A percentile compares a stretch with the other conserved stretches of the same genome.
phyloP scores from a whole-genome alignment of 1,140 invertebrate species.

The Paraescarpia echinospica region DNA sequence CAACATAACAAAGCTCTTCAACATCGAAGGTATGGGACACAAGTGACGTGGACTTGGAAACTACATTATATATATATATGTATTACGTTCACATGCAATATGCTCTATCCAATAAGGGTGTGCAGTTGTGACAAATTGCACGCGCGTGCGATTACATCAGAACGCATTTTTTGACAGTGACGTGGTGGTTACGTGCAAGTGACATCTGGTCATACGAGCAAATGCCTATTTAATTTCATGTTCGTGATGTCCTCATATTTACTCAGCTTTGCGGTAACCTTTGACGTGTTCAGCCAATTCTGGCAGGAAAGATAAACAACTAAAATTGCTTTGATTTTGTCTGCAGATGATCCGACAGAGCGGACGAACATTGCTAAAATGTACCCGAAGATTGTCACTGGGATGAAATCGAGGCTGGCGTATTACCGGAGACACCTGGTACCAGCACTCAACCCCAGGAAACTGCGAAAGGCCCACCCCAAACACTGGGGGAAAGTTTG shows the following conservation, averaged over 20 bases:
- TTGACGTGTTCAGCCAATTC: no score
- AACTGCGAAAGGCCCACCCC: constrained; percentile 21
- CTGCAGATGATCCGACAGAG: constrained; percentile 36
- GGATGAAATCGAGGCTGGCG: constrained; percentile 21
- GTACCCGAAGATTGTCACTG: constrained; percentile 33
- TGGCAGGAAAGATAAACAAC: no score
- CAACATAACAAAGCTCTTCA: constrained; percentile 5
- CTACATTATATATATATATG: background rate
- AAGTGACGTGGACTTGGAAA: background rate
- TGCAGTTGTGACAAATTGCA: no score
- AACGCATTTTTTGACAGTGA: no score
- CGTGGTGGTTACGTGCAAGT: no score
- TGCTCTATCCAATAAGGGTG: no score
- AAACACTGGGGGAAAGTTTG: constrained; percentile 29
- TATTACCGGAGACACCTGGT: constrained; percentile 28
- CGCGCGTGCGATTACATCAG: no score
- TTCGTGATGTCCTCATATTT: no score
- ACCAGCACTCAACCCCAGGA: constrained; percentile 31
- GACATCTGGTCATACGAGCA: no score
- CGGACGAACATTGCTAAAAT: constrained; percentile 31
- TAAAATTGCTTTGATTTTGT: background rate
- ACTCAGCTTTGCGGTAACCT: no score
- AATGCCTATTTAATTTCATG: no score
- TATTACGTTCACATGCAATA: no score
- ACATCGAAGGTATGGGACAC: background rate